Evolutionary conservation across 2,797 vertebrate genomes (phyloP), one percentile per base, ranked within the genome.

Genomic region (Ctenopoma kingsleyae): DNA sequence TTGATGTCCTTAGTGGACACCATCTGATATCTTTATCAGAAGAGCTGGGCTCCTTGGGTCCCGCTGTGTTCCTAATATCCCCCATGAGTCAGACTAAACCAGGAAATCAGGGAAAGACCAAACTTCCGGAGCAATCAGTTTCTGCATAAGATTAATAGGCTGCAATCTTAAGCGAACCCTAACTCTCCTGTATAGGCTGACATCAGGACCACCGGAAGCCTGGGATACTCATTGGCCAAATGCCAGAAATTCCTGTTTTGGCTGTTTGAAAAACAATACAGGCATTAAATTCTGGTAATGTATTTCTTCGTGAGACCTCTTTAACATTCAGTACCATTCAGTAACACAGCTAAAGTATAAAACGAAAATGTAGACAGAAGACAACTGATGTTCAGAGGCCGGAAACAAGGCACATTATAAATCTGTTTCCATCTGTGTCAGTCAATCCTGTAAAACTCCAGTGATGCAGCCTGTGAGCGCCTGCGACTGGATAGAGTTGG

Each of bases 1-100:
- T 63, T 43, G 82, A 83, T 82, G 73, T 86, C 54, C 58, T 79
- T 56, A 32, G 58, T 55, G 70, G 69, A 88, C 53, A 81, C 91
- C 92, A 94, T 94, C 93, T 94, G 93, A 93, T 92, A 93, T 90
- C 87, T 92, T 92, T 92, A 94, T 94, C 91, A 93, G 70, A 60
- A 41, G 58, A 84, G 55, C 72, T 8, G 38, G 62, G 71, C 58
- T 74, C 68, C 57, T 53, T 44, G 67, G 70, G 81, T 77, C 79
- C 59, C 65, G 40, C 82, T 79, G 76, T 30, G 54, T 83, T 78
- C 80, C 71, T 74, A 69, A 83, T 81, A 50, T 67, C 55, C 83
- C 93, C 85, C 84, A 15, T 27, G 86, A 84, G 82, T 74, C 72
- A 78, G 35, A n/a, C 53, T 44, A 53, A 71, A 88, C 64, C 85